phyloP scores from a whole-genome alignment of 2,888 invertebrate species.

The Ormia ochracea region DNA sequence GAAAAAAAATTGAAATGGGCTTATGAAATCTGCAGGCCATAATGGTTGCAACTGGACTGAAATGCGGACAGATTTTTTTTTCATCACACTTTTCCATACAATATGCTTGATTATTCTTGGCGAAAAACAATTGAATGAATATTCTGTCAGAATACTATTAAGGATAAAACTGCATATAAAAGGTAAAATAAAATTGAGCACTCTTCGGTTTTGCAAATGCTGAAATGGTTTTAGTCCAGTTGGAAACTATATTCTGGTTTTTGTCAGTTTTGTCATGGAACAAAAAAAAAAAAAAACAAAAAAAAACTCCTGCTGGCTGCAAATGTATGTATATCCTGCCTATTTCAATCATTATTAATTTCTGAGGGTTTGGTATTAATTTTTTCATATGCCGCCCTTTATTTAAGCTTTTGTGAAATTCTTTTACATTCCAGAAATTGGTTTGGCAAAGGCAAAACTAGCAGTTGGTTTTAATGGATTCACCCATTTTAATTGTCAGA shows the following conservation, averaged over 20 bases:
- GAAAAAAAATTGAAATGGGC: no score
- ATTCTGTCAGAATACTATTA: background rate
- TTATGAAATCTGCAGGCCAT: constrained; percentile 9
- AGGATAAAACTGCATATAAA: background rate
- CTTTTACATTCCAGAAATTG: background rate
- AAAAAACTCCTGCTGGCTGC: background rate
- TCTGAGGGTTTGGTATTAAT: background rate
- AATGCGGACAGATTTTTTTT: background rate
- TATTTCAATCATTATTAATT: background rate
- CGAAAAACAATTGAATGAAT: background rate
- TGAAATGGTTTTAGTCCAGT: background rate
- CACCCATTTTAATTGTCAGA: background rate
- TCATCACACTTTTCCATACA: constrained; percentile 23
- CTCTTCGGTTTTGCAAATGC: background rate
- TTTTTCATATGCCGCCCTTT: background rate
- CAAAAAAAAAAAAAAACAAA: background rate
- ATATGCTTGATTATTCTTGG: constrained; percentile 22
- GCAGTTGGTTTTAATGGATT: constrained; percentile 34
- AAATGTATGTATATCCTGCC: background rate
- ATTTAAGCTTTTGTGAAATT: background rate
- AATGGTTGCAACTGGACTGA: background rate
- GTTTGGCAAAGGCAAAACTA: background rate
- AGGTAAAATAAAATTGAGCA: constrained; percentile 2
- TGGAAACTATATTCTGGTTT: background rate
- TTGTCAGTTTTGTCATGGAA: background rate